Base-by-base conservation (phyloP, 2,113 vertebrate species). In the Pampusana beccarii region DNA sequence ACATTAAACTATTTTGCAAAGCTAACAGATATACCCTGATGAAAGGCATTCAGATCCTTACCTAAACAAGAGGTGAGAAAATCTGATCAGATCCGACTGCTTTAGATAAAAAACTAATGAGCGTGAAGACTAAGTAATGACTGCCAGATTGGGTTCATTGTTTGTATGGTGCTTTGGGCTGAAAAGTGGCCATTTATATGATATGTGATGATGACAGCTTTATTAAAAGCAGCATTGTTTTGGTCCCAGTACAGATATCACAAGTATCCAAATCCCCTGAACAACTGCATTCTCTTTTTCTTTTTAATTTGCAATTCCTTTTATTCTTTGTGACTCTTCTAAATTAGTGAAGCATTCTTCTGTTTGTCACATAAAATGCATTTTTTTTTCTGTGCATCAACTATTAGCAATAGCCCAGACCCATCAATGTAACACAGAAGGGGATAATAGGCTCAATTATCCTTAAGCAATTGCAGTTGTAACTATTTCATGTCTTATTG, bases 401-500 rank as follows among this genome's bases (percentile, higher is more conserved):
- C 65, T 85, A 40, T 79, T 92, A 79, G 34, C 57, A 51, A 54
- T 53, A 89, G 72, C 80, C 26, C 57, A 89, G 91, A 34, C 80
- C 60, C 72, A 85, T 88, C 81, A 93, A 4, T 3, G 10, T 88
- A 86, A 56, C 82, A 86, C 79, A 81, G 88, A 60, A 87, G 40
- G 80, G 70, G 83, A 96, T 96, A 96, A 96, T 95, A 89, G 83
- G 62, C 93, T 91, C 65, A 91, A 96, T 89, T 94, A 69, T 96
- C 86, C 94, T 96, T 91, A 89, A 95, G 91, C 93, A 96, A 75
- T 94, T 91, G 92, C 71, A 81, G 70, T 85, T 95, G 91, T 92
- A 96, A 94, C 92, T 94, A 89, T 92, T 95, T 94, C 65, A 65
- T 93, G 93, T 96, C 57, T 93, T 96, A 93, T 92, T 94, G 86